Percentiles rank a stretch among this genome's conserved stretches.
These are phyloP conservation scores for Plagiodera versicolora DNA, from an alignment of 2,888 invertebrate genomes.

Conservation along the genomic window DNA sequence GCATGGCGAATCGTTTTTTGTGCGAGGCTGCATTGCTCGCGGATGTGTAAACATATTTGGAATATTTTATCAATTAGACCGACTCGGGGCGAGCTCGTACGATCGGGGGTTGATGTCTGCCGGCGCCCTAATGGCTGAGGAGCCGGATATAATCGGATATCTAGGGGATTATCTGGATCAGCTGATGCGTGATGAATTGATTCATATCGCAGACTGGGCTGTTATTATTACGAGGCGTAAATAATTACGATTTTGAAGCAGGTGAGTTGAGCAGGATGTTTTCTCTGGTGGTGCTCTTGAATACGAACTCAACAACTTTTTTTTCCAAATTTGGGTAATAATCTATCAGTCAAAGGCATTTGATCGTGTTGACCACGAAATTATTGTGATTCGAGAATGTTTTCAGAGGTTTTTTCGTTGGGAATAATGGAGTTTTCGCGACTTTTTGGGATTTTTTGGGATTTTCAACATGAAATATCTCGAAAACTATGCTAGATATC, in stretches of 20 bases:
- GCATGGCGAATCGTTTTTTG: constrained; percentile 39
- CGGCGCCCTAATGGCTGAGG: constrained; percentile 43
- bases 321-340: no score
- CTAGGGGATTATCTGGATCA: constrained; percentile 53
- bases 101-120: constrained; percentile 7
- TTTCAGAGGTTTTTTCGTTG: no score
- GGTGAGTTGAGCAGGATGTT: no score
- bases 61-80: constrained; percentile 49
- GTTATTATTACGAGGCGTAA: constrained; percentile 52
- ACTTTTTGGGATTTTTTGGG: no score
- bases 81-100: constrained; percentile 17
- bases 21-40: constrained; percentile 20
- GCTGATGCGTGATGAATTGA: constrained; percentile 55
- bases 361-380: no score
- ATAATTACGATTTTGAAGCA: constrained; percentile 47
- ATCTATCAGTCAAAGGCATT: no score
- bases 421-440: no score
- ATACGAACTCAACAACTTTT: no score
- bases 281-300: no score
- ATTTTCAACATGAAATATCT: no score
- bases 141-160: constrained; percentile 54
- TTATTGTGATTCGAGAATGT: no score
- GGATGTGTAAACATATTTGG: constrained; percentile 42
- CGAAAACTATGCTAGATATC: no score
- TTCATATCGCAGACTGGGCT: constrained; percentile 51